Evolutionary conservation across 2,888 invertebrate genomes (phyloP).

Genomic region (Acholoe squamosa): DNA sequence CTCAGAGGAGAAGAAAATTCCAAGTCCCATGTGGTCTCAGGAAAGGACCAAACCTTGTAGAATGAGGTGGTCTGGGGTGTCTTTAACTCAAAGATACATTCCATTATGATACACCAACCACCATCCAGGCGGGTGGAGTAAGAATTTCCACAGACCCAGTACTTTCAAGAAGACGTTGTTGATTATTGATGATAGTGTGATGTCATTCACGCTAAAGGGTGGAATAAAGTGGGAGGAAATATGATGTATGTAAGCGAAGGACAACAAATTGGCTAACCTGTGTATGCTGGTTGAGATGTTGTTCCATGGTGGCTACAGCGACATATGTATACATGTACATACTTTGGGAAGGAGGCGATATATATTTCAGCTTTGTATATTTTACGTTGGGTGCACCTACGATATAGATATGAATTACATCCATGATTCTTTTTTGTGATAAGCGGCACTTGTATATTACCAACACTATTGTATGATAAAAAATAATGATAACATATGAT

Average conservation of each 20-base stretch:
- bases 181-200: not conserved
- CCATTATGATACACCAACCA: no score
- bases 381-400: not conserved
- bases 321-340: not conserved
- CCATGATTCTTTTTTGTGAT: constrained; percentile 51
- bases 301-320: not conserved
- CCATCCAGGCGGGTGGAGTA: no score
- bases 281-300: not conserved
- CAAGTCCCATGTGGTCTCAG: no score
- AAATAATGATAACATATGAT: not conserved
- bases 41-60: no score
- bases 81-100: no score
- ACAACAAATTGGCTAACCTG: not conserved
- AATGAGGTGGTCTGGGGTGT: no score
- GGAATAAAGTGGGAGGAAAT: not conserved
- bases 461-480: constrained; percentile 1
- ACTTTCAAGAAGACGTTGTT: not conserved
- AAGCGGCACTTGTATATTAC: constrained; percentile 34
- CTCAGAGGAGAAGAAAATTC: no score
- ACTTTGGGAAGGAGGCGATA: not conserved
- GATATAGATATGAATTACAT: constrained; percentile 9
- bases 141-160: not conserved
- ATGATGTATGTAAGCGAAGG: not conserved
- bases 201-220: not conserved
- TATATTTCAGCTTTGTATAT: constrained; percentile 35